Base-by-base conservation (phyloP, 2,888 invertebrate genomes). In the Macrophya annulata region DNA sequence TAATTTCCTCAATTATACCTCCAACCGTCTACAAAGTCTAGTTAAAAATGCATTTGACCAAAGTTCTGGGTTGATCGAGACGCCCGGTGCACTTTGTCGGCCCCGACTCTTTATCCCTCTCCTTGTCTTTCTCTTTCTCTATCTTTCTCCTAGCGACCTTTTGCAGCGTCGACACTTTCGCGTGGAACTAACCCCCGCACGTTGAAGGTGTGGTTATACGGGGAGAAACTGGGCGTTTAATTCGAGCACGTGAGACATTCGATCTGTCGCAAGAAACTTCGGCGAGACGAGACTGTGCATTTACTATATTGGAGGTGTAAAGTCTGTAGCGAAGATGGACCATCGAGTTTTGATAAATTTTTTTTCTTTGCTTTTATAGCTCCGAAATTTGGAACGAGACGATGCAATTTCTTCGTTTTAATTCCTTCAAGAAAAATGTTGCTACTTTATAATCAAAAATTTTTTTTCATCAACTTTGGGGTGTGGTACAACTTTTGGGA, bases 121-220 rank as follows among this genome's bases (percentile, higher is more conserved):
- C 74, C 37, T 21, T 74, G 45, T 74, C 31, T 15, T 21, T 62
- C 43, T 74, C 3, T 48, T n/a, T 74, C 74, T 43, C 10, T 68
- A 10, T 45, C n/a, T 74, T 45, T 48, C 74, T 62, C 59, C 1
- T n/a, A n/a, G 40, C 65, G 25, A 65, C 81, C 51, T 83, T 83
- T 71, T 71, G 83, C 83, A 65, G 68, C 83, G 68, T 83, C 71
- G 83, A 83, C 83, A 83, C 83, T 83, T 83, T 71, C 71, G 15
- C 68, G 72, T 8, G 48, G 71, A 37, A 62, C 21, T n/a, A 59
- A 81, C 79, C n/a, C 55, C 43, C 55, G 62, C 21, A 25, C 74
- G 21, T 21, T 25, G 31, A 68, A 68, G 68, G 37, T 68, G 68
- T 17, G 37, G 68, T 68, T 17, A 17, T 55, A 37, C 31, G 68